Evolutionary conservation across 2,113 vertebrate genomes (phyloP).

Genomic region (Myxocyprinus asiaticus): DNA sequence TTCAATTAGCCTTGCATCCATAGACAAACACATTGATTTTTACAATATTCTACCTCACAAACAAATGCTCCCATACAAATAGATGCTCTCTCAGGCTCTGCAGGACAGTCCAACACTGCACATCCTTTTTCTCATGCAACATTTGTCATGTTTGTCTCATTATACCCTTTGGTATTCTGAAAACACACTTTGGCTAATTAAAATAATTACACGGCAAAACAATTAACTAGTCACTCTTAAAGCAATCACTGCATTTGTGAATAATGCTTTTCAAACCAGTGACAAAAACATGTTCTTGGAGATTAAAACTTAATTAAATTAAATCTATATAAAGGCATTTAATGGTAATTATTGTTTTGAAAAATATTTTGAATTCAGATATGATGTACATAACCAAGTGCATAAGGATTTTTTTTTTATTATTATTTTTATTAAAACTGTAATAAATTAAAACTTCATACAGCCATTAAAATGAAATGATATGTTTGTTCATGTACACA

Average conservation of each 20-base stretch:
- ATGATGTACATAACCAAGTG: background rate
- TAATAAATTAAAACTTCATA: background rate
- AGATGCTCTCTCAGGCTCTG: conserved; percentile 9
- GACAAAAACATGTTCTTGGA: too few relatives aligned
- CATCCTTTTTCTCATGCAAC: background rate
- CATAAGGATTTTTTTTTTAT: background rate
- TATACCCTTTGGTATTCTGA: conserved; percentile 36
- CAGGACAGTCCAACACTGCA: conserved; percentile 15
- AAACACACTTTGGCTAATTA: conserved; percentile 43
- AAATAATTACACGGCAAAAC: conserved; percentile 44
- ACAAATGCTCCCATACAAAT: conserved; percentile 5
- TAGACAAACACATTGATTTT: conserved; percentile 58
- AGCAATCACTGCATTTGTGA: conserved; percentile 8
- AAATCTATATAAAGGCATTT: background rate
- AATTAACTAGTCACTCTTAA: conserved; percentile 13
- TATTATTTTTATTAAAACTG: background rate
- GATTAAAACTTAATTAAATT: background rate
- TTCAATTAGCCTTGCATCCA: conserved; percentile 61
- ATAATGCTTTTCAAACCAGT: background rate
- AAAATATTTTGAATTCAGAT: background rate
- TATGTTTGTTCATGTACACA: too few relatives aligned
- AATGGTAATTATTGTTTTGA: too few relatives aligned
- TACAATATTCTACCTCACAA: conserved; percentile 38
- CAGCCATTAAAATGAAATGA: background rate
- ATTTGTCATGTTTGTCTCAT: conserved; percentile 13